Percentiles rank a stretch among this genome's conserved stretches.
Evolutionary conservation across 2,888 invertebrate species (phyloP).

Genomic region (Prenolepis imparis): DNA sequence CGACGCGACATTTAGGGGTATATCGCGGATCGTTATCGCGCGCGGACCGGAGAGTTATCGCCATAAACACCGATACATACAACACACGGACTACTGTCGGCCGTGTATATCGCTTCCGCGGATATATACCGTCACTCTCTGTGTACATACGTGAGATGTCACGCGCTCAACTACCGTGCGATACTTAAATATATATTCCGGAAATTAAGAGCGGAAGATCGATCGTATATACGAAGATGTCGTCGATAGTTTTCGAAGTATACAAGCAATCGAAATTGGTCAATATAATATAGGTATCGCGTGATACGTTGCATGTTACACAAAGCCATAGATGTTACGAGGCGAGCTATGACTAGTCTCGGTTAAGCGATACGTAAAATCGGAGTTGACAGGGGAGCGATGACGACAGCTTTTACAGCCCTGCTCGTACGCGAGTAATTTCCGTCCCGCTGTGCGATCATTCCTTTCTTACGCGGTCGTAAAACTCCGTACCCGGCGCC

Average conservation of each 20-base stretch:
- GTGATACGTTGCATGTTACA: neutral
- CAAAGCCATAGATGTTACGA: neutral
- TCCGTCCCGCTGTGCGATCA: conserved; percentile 68
- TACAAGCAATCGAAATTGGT: neutral
- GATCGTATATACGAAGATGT: neutral
- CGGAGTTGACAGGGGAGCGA: conserved; percentile 62
- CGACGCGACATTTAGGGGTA: conserved; percentile 50
- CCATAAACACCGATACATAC: conserved; percentile 62
- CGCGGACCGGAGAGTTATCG: conserved; percentile 58
- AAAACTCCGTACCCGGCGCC: conserved; percentile 54
- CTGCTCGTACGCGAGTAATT: conserved; percentile 73
- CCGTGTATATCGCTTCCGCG: conserved; percentile 52
- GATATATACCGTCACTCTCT: conserved; percentile 21
- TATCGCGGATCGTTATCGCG: conserved; percentile 62
- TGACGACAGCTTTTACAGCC: conserved; percentile 71
- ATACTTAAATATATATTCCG: neutral
- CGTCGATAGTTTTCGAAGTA: neutral
- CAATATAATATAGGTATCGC: neutral
- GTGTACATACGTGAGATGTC: conserved; percentile 9
- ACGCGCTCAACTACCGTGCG: neutral
- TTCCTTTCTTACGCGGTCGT: conserved; percentile 64
- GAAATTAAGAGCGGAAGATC: neutral
- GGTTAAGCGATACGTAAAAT: conserved; percentile 72
- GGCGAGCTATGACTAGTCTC: neutral
- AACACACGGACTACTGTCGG: conserved; percentile 23